phyloP scores from a whole-genome alignment of 2,113 vertebrate species.

The Gyps fulvus region DNA sequence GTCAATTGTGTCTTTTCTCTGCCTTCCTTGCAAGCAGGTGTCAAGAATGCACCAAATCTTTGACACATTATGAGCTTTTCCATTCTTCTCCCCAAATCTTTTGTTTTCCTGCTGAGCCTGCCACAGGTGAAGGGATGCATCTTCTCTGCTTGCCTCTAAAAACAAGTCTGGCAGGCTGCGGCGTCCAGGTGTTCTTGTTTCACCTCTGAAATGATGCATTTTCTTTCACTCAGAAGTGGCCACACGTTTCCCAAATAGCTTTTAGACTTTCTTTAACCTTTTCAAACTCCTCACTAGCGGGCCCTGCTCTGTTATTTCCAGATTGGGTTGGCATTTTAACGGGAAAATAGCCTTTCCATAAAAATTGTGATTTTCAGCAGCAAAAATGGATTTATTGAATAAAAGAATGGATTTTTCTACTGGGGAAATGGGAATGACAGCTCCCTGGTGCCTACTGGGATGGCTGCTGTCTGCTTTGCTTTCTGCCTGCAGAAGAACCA shows the following conservation, averaged over 20 bases:
- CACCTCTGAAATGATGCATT: background rate
- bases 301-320: background rate
- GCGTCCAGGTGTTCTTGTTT: background rate
- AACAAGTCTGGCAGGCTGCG: accelerated
- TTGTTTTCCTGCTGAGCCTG: background rate
- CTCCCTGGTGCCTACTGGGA: background rate
- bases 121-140: background rate
- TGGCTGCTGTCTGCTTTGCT: background rate
- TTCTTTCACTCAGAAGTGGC: background rate
- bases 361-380: background rate
- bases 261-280: conserved; percentile 38
- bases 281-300: background rate
- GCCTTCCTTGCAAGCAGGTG: background rate
- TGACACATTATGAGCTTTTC: background rate
- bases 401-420: background rate
- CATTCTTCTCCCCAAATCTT: background rate
- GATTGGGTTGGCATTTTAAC: conserved; percentile 4
- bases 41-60: background rate
- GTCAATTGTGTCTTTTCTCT: background rate
- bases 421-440: background rate
- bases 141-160: background rate
- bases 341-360: background rate
- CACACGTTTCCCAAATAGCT: background rate
- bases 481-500: background rate
- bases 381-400: conserved; percentile 8